Evolutionary conservation across 1,140 invertebrate genomes (phyloP).

Genomic region (Micrasema minimum): DNA sequence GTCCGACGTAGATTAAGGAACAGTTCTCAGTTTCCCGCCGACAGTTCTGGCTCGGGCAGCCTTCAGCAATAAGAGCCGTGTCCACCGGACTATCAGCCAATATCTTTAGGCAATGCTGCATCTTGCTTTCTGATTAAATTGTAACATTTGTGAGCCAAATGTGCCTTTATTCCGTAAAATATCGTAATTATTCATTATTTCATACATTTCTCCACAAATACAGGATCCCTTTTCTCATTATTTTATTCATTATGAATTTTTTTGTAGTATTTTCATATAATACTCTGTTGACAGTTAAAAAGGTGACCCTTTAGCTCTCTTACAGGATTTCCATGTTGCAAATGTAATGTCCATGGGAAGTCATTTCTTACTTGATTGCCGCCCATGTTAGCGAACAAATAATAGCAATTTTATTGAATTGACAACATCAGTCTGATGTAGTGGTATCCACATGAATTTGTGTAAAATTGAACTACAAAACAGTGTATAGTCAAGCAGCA

Average conservation of each 20-base stretch:
- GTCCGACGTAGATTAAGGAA: constrained; percentile 12
- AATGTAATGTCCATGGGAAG: no score
- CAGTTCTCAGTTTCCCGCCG: background rate
- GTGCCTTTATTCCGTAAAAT: constrained; percentile 46
- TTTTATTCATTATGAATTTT: no score
- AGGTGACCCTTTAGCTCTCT: no score
- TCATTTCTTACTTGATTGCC: background rate
- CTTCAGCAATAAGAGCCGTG: constrained; percentile 5
- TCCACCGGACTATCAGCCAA: no score
- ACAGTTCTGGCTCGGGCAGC: no score
- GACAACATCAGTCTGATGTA: constrained; percentile 5
- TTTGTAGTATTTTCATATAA: background rate
- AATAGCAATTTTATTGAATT: constrained; percentile 19
- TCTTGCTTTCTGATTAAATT: no score
- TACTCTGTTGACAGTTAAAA: background rate
- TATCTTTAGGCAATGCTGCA: no score
- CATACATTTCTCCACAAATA: constrained; percentile 4
- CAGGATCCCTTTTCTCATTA: constrained; percentile 9
- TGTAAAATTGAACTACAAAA: background rate
- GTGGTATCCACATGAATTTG: background rate
- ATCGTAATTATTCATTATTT: constrained; percentile 31
- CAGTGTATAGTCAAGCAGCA: background rate
- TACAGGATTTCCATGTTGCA: no score
- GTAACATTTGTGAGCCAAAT: constrained; percentile 44
- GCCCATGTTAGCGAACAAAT: constrained; percentile 23